Conservation (phyloP, 1,140 invertebrate genomes). For the Cydia pomonella region DNA sequence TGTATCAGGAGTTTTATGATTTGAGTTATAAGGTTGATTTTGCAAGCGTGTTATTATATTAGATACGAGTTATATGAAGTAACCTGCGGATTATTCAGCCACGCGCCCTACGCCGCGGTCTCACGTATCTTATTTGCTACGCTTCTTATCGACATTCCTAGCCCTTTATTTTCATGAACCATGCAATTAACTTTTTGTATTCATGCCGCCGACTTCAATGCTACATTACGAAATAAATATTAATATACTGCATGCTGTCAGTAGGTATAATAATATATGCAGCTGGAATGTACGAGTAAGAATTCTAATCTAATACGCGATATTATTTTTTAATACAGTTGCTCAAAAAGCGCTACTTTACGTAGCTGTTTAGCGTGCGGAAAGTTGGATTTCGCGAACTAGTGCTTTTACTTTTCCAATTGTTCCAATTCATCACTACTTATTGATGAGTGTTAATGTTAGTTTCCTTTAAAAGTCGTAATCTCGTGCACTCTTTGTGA, state of each 20-base stretch:
- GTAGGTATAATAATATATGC: not conserved
- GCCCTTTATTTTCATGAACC: constrained; percentile 33
- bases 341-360: too few relatives aligned
- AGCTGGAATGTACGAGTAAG: not conserved
- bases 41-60: not conserved
- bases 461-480: too few relatives aligned
- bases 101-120: constrained; percentile 30
- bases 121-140: constrained; percentile 37
- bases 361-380: too few relatives aligned
- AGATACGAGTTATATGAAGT: not conserved
- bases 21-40: not conserved
- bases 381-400: too few relatives aligned
- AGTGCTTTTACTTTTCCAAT: too few relatives aligned
- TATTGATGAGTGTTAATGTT: too few relatives aligned
- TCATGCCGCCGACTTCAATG: not conserved
- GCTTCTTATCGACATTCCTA: constrained; percentile 36
- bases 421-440: too few relatives aligned
- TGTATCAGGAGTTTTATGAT: not conserved
- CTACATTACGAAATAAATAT: constrained; percentile 6
- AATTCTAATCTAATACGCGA: not conserved
- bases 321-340: too few relatives aligned
- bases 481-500: too few relatives aligned
- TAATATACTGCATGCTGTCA: not conserved
- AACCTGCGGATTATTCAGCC: constrained; percentile 41
- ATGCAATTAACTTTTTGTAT: constrained; percentile 30